Evolutionary conservation across 1,140 invertebrate species (phyloP).

Genomic region (Proctacanthus coquilletti): DNA sequence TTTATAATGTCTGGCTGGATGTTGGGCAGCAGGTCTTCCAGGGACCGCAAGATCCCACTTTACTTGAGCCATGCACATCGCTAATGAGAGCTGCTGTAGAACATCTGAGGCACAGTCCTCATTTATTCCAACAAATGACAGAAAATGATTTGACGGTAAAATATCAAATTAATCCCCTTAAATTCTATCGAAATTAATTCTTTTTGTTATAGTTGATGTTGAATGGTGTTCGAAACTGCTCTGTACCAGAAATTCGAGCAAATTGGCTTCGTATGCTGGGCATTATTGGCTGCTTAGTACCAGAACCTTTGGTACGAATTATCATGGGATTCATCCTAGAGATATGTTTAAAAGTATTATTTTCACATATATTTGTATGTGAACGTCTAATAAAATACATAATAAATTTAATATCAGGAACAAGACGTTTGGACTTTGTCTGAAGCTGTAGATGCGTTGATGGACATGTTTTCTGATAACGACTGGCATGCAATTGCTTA

Average conservation of each 20-base stretch:
- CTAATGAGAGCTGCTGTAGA: conserved; percentile 19
- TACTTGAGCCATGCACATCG: conserved; percentile 19
- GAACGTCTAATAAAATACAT: no score
- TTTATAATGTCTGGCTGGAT: conserved; percentile 21
- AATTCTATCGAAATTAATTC: conserved; percentile 7
- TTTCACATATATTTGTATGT: background rate
- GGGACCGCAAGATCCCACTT: conserved; percentile 10
- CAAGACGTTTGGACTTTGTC: conserved; percentile 49
- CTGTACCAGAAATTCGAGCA: conserved; percentile 40
- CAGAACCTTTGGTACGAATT: conserved; percentile 22
- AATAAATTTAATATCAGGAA: conserved; percentile 13
- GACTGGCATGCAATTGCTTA: conserved; percentile 46
- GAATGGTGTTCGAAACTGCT: conserved; percentile 37
- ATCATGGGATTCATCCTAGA: conserved; percentile 14
- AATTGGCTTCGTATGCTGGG: conserved; percentile 56
- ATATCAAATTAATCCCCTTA: background rate
- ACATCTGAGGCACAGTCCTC: conserved; percentile 14
- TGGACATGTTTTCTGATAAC: conserved; percentile 66
- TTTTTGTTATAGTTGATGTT: conserved; percentile 35
- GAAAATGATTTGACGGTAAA: conserved; percentile 20
- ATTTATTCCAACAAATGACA: conserved; percentile 27
- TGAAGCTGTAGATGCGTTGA: conserved; percentile 55
- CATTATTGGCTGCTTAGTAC: conserved; percentile 32
- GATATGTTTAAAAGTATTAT: conserved; percentile 9
- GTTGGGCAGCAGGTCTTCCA: conserved; percentile 21